phyloP scores from a whole-genome alignment of 1,140 invertebrate genomes.

The Tetraneura akinire region DNA sequence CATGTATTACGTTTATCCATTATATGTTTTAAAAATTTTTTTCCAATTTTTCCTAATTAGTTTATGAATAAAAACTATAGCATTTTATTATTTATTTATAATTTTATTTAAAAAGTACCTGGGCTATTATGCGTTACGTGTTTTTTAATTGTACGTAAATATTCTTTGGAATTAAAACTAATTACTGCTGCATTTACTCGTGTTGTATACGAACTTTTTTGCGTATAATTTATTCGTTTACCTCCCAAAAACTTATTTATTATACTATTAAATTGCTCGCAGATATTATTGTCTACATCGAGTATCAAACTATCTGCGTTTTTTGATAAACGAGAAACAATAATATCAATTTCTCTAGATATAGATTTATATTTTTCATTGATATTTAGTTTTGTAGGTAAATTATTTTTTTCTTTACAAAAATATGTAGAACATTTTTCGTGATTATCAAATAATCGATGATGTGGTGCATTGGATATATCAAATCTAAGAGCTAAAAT shows the following conservation, averaged over 20 bases:
- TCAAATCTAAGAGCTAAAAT: conserved; percentile 9
- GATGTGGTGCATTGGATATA: conserved; percentile 1
- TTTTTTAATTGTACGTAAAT: conserved; percentile 10
- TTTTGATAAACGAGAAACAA: not conserved
- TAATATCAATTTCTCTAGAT: not conserved
- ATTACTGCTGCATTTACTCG: conserved; percentile 5
- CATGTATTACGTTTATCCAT: not conserved
- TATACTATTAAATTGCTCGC: conserved; percentile 19
- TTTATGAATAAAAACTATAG: not conserved
- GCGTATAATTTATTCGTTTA: conserved; percentile 15
- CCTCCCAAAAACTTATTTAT: conserved; percentile 9
- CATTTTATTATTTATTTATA: not conserved
- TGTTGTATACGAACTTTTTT: conserved; percentile 3
- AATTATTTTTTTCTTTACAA: not conserved
- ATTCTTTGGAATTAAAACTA: conserved; percentile 7
- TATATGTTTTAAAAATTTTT: not conserved
- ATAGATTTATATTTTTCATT: not conserved
- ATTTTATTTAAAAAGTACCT: not conserved
- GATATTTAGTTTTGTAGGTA: not conserved
- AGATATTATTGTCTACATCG: conserved; percentile 24
- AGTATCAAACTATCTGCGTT: conserved; percentile 26
- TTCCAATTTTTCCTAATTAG: not conserved
- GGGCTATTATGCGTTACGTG: conserved; percentile 5
- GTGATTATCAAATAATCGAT: conserved; percentile 9
- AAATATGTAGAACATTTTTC: too few relatives aligned